These are phyloP conservation scores for Incurvaria masculella DNA, from an alignment of 2,888 invertebrate genomes.

Conservation along the genomic window DNA sequence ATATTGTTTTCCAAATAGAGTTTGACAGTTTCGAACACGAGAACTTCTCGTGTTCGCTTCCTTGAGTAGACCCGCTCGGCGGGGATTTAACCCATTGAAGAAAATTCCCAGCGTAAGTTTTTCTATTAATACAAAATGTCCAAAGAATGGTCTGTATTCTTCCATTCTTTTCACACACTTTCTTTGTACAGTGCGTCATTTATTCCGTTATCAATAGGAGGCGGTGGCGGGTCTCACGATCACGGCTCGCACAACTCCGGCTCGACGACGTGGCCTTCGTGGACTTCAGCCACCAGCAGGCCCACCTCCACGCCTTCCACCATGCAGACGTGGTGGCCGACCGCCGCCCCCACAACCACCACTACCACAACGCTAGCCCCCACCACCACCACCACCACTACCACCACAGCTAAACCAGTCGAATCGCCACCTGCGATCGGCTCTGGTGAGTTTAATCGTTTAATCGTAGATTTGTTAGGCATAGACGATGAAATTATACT, in stretches of 20 bases:
- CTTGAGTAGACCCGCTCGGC: too few relatives aligned
- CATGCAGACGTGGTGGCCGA: slow-evolving; percentile 36
- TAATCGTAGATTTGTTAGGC: too few relatives aligned
- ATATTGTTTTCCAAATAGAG: too few relatives aligned
- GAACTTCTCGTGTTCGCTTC: too few relatives aligned
- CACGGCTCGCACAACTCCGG: slow-evolving; percentile 28
- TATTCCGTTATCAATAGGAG: slow-evolving; percentile 22
- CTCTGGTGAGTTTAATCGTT: neutral
- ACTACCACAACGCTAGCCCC: slow-evolving; percentile 18
- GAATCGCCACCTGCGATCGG: slow-evolving; percentile 15
- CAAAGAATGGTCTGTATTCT: too few relatives aligned
- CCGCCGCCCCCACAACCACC: slow-evolving; percentile 24
- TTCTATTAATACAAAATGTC: too few relatives aligned
- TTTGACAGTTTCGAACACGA: too few relatives aligned
- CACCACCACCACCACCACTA: slow-evolving; percentile 20
- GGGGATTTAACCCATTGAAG: too few relatives aligned
- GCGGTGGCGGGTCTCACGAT: slow-evolving; percentile 27
- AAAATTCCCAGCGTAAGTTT: too few relatives aligned
- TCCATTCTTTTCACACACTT: too few relatives aligned
- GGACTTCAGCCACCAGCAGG: slow-evolving; percentile 30
- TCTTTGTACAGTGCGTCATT: slow-evolving; percentile 24
- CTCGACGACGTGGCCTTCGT: slow-evolving; percentile 44
- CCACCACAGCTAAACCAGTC: slow-evolving; percentile 23
- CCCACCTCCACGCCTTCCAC: slow-evolving; percentile 26
- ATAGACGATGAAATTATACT: too few relatives aligned